Evolutionary conservation across 2,888 invertebrate genomes (phyloP), one percentile per base, ranked within the genome.

Genomic region (Eupithecia exiguata): DNA sequence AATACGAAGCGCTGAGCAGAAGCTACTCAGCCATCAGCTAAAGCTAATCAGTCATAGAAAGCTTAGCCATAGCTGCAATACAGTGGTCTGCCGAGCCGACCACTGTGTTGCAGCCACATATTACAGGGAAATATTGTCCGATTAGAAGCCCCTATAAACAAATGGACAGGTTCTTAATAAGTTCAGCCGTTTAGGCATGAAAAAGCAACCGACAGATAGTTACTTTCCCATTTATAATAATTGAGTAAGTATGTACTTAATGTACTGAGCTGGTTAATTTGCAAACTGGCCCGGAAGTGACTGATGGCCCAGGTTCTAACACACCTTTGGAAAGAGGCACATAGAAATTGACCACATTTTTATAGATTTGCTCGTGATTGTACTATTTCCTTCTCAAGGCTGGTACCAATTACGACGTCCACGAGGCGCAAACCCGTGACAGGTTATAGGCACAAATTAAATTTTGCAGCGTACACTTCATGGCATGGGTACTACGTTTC

Each of bases 391-490:
- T 63, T n/a, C 63, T 38, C 36, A 65, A 10, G n/a, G 63, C 35
- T 35, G 62, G 58, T 14, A 62, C 35, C 63, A 65, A 65, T 65
- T n/a, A 65, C n/a, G 12, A 9, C 21, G 5, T 16, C 36, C 63
- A 65, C 63, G 36, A 65, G 38, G 63, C 63, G 36, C 38, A 65
- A 10, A 38, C 38, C 58, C 63, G n/a, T 65, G 38, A 65, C 38
- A 35, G 63, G 38, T 62, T 62, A 65, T n/a, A 35, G 63, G 12
- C 63, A 12, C 63, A 65, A 36, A 36, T 65, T 21, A 36, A 36
- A 65, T 36, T n/a, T 38, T 65, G 18, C 63, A n/a, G n/a, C 38
- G 16, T 35, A 63, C 63, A n/a, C 36, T 63, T 62, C 35, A 30
- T 35, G 10, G n/a, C 21, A 53, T 35, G 7, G 18, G 2, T 10